Base-by-base conservation (phyloP, 1,140 invertebrate genomes). In the Oscheius sp. region DNA sequence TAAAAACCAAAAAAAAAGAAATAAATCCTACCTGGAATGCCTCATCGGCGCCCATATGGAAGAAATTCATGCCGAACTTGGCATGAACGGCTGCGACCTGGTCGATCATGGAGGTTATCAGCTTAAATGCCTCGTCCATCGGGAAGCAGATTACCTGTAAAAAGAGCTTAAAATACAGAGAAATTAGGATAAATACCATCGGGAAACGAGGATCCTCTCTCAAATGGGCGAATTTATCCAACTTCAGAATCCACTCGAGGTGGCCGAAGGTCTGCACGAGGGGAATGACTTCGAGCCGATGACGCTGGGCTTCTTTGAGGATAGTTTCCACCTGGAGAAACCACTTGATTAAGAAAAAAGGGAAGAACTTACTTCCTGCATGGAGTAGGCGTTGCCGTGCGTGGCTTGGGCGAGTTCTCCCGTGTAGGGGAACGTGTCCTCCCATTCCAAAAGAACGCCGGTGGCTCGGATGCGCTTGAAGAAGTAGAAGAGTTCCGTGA, bases 211-310 rank as follows among this genome's bases (percentile, higher is more conserved):
- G 76, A 29, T 88, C 85, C 80, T 90, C 89, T 69, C 89, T 71
- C 18, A 90, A 72, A 66, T 86, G 79, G 58, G 80, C 35, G 61
- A 87, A 87, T 65, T 77, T 32, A 7, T 84, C 70, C 34, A 83
- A 67, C 45, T 83, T 83, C 26, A 84, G 64, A 38, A 83, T 72
- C 80, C 80, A 83, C 65, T 96, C 93, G 83, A 95, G 85, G 85
- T 97, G 95, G 1, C 94, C 95, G 86, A 97, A 95, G 3, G 94
- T 96, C 86, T 97, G 95, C 7, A 97, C 88, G 2, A 98, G 87
- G 23, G 95, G 95, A 79, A 97, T 92, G 0, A 97, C 89, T 74
- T 91, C 89, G 1, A 97, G 85, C 1, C 87, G 85, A 75, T 90
- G 88, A 10, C 89, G 87, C 64, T 88, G 87, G 0, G 91, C 91